phyloP scores from a whole-genome alignment of 2,797 vertebrate species.

The Spondyliosoma cantharus region DNA sequence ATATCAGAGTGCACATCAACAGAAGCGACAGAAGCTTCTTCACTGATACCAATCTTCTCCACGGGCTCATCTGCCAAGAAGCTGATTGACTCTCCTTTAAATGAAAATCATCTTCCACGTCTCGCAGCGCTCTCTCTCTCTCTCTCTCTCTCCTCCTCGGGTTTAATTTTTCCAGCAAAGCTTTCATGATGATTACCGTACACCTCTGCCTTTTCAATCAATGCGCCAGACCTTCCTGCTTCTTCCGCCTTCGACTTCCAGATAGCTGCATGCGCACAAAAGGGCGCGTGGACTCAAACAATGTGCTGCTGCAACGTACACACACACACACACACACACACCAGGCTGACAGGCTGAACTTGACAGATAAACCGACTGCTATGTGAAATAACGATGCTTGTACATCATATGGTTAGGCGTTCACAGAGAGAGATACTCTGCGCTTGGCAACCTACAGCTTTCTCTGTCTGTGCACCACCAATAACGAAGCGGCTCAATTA shows the following conservation, averaged over 20 bases:
- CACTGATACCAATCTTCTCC: slow-evolving; percentile 58
- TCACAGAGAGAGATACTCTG: not conserved
- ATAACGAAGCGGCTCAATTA: slow-evolving; percentile 39
- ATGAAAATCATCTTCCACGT: slow-evolving; percentile 63
- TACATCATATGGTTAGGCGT: slow-evolving; percentile 18
- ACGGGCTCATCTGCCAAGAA: slow-evolving; percentile 64
- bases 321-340: not conserved
- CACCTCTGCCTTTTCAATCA: slow-evolving; percentile 71
- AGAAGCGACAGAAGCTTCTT: slow-evolving; percentile 24
- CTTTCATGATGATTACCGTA: slow-evolving; percentile 76
- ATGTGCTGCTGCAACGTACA: not conserved
- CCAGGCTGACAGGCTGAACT: slow-evolving; percentile 24
- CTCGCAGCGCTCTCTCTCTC: slow-evolving; percentile 25
- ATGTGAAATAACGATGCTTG: slow-evolving; percentile 22
- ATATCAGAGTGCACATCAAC: slow-evolving; percentile 29
- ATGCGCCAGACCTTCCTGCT: slow-evolving; percentile 41
- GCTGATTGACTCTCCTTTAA: slow-evolving; percentile 64
- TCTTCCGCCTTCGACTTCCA: slow-evolving; percentile 54
- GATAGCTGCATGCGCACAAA: slow-evolving; percentile 39
- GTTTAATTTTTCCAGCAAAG: slow-evolving; percentile 72
- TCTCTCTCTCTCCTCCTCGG: slow-evolving; percentile 18
- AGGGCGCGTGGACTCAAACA: not conserved
- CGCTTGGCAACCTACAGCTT: slow-evolving; percentile 30
- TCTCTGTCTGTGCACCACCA: not conserved
- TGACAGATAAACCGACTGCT: slow-evolving; percentile 31